Evolutionary conservation across 1,140 invertebrate genomes (phyloP), one percentile per base, ranked within the genome.

Genomic region (Coptotermes formosanus): DNA sequence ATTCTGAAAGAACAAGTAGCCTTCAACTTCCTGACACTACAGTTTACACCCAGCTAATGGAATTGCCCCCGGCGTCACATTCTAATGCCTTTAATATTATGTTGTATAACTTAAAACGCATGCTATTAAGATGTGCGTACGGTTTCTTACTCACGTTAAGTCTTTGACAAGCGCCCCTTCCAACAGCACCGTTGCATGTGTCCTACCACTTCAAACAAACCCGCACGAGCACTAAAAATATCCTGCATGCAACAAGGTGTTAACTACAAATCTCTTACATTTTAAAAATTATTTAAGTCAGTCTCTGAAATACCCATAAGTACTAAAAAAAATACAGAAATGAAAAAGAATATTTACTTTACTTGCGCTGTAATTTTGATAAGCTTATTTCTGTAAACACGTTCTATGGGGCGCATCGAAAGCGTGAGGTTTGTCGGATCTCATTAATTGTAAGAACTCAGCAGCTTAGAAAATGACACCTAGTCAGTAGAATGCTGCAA

Each of bases 31-130:
- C 52, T 55, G 52, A 55, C 52, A 55, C 52, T 8, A 30, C 43
- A 30, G 43, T 83, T 45, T 83, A 83, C 82, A 30, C 82, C 82
- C 32, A 32, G 48, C 82, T 83, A 83, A 83, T 83, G 82, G 82
- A 83, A 83, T 83, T 25, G 82, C 82, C 82, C 19, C 8, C 82
- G 82, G 82, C 82, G 9, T 19, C 48, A 45, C 21, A 23, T 44
- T 82, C n/a, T 83, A 52, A 83, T 75, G 64, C 64, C 64, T 75
- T n/a, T 75, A 75, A 75, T 75, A 75, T 75, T 75, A 25, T 30
- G 64, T 75, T 55, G 52, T 55, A 55, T 55, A 55, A 55, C 52
- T 55, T 75, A 75, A 75, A 75, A 75, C 25, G 64, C 64, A 30
- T 30, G 64, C 64, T 75, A 75, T 75, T 75, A 75, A 75, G 64